Conservation (phyloP, 2,888 invertebrate genomes). For the Drosophila prolongata region DNA sequence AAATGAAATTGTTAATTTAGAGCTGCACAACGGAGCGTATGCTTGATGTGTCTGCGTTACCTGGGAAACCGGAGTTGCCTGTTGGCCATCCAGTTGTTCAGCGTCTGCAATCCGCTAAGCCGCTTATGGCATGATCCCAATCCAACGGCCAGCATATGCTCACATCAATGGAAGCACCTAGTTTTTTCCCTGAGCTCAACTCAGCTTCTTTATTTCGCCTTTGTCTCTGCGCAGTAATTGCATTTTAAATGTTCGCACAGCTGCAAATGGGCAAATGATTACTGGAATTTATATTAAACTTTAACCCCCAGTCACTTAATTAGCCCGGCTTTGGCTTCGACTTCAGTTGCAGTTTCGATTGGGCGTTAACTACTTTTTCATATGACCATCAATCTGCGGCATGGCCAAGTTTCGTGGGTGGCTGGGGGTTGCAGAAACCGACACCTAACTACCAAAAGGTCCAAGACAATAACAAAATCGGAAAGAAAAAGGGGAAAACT, state of each 20-base stretch:
- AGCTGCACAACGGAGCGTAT: slow-evolving; percentile 63
- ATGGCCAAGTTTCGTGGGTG: slow-evolving; percentile 45
- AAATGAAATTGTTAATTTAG: slow-evolving; percentile 75
- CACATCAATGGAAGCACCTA: slow-evolving; percentile 21
- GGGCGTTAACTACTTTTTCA: slow-evolving; percentile 74
- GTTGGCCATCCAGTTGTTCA: slow-evolving; percentile 32
- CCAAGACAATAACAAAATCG: slow-evolving; percentile 33
- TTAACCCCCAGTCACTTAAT: slow-evolving; percentile 71
- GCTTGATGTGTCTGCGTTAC: slow-evolving; percentile 64
- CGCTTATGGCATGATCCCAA: slow-evolving; percentile 64
- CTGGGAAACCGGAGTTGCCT: slow-evolving; percentile 44
- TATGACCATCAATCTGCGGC: slow-evolving; percentile 71
- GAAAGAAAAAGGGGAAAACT: slow-evolving; percentile 5
- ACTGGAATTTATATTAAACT: slow-evolving; percentile 66
- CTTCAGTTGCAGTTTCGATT: slow-evolving; percentile 41
- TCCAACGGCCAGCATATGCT: slow-evolving; percentile 48
- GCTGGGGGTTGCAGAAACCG: slow-evolving; percentile 12
- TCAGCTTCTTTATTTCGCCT: slow-evolving; percentile 12
- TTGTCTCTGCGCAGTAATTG: slow-evolving; percentile 53
- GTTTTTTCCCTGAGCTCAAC: slow-evolving; percentile 6
- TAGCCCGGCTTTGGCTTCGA: slow-evolving; percentile 46
- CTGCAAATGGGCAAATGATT: slow-evolving; percentile 74
- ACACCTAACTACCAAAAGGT: slow-evolving; percentile 25
- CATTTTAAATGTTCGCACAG: slow-evolving; percentile 67
- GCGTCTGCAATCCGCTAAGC: slow-evolving; percentile 57